Percentiles rank a stretch among this genome's conserved stretches.
Conservation (phyloP, 1,140 invertebrate species). For the Panulirus ornatus region DNA sequence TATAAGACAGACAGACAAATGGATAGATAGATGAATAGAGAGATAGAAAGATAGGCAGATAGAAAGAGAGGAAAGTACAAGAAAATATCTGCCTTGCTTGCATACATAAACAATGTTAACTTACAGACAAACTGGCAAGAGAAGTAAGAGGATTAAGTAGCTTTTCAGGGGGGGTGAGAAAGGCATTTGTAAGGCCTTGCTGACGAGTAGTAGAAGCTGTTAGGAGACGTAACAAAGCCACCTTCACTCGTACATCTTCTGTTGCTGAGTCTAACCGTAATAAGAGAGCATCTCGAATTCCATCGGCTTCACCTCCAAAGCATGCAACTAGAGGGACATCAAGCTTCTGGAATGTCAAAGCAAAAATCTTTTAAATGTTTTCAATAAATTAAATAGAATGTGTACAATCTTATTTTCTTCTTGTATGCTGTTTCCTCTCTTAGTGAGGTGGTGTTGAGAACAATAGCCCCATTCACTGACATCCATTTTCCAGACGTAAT, state of each 20-base stretch:
- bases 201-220: constrained; percentile 55
- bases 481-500: no score
- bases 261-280: constrained; percentile 66
- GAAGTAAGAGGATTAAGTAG: constrained; percentile 52
- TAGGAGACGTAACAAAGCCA: constrained; percentile 75
- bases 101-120: neutral
- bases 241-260: constrained; percentile 79
- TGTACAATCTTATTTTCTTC: neutral
- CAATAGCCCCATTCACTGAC: no score
- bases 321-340: constrained; percentile 74
- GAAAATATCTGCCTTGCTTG: no score
- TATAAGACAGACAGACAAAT: no score
- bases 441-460: no score
- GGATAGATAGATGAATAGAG: no score
- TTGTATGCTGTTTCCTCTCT: no score
- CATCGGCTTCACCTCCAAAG: constrained; percentile 72
- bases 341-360: constrained; percentile 62
- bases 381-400: neutral
- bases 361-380: neutral
- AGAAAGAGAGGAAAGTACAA: no score
- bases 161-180: constrained; percentile 64
- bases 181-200: constrained; percentile 67
- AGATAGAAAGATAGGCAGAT: no score
- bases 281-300: constrained; percentile 69
- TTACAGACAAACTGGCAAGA: constrained; percentile 31